Evolutionary conservation across 2,113 vertebrate genomes (phyloP).

Genomic region (Scomber colias): DNA sequence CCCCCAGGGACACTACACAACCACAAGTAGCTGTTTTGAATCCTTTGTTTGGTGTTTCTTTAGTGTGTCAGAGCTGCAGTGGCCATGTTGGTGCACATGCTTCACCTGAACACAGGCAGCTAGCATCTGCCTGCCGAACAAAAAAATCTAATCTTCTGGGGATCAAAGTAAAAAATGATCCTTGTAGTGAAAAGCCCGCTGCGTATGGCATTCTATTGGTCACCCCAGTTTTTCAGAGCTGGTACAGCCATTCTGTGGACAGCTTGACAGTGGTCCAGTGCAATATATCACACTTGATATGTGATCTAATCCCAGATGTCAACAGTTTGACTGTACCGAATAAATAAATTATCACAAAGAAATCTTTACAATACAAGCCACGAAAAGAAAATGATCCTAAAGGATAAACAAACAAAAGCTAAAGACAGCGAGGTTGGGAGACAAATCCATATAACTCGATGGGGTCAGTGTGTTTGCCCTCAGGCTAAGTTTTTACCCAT

Average conservation of each 20-base stretch:
- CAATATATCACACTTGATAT: constrained; percentile 1
- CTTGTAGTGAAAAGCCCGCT: constrained; percentile 14
- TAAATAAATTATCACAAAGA: constrained; percentile 45
- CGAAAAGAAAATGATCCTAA: not conserved
- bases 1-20: too few relatives aligned
- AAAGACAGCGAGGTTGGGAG: not conserved
- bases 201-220: constrained; percentile 5
- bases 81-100: not conserved
- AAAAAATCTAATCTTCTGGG: constrained; percentile 36
- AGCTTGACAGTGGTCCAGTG: constrained; percentile 45
- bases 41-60: too few relatives aligned
- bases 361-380: constrained; percentile 48
- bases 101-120: constrained; percentile 4
- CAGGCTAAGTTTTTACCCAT: not conserved
- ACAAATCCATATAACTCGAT: not conserved
- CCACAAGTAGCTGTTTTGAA: too few relatives aligned
- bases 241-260: constrained; percentile 31
- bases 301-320: constrained; percentile 31
- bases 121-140: not conserved
- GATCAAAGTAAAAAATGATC: constrained; percentile 25
- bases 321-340: constrained; percentile 36
- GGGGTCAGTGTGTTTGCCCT: not conserved
- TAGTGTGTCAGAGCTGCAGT: too few relatives aligned
- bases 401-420: constrained; percentile 26
- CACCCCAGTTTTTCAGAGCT: constrained; percentile 2